Conservation (phyloP, 2,888 invertebrate genomes). For the Crossocerus cetratus region DNA sequence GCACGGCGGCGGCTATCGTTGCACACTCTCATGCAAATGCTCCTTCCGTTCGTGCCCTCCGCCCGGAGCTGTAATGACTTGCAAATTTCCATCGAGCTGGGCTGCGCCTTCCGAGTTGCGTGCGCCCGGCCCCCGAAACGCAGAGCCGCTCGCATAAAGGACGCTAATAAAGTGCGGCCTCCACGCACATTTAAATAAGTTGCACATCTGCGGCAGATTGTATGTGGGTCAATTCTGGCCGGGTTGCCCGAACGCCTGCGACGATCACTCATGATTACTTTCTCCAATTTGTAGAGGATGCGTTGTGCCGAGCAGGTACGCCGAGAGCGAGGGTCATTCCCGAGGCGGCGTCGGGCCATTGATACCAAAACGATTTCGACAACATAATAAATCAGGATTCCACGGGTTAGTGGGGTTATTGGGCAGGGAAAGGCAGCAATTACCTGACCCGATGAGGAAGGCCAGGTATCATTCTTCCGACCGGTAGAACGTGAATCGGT, state of each 20-base stretch:
- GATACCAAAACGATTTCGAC: not conserved
- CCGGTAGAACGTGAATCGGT: not conserved
- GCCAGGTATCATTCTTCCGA: not conserved
- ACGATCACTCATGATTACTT: constrained; percentile 8
- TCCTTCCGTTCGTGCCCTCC: not conserved
- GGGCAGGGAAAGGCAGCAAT: not conserved
- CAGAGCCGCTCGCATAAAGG: constrained; percentile 10
- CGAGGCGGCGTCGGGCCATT: not conserved
- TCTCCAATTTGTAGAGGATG: constrained; percentile 11
- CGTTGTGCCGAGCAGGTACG: not conserved
- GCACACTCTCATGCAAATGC: not conserved
- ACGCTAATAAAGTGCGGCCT: constrained; percentile 61
- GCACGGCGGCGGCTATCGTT: not conserved
- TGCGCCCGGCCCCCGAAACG: not conserved
- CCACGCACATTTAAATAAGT: constrained; percentile 68
- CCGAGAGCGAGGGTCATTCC: not conserved
- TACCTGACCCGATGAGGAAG: not conserved
- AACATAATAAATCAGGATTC: not conserved
- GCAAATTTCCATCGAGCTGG: not conserved
- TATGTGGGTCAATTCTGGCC: constrained; percentile 59
- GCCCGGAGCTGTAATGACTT: not conserved
- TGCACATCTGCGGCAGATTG: constrained; percentile 56
- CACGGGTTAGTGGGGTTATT: no score
- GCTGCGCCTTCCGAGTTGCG: constrained; percentile 1
- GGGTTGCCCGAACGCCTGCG: constrained; percentile 32